Conservation (phyloP, 2,888 invertebrate species). For the Blera fallax region DNA sequence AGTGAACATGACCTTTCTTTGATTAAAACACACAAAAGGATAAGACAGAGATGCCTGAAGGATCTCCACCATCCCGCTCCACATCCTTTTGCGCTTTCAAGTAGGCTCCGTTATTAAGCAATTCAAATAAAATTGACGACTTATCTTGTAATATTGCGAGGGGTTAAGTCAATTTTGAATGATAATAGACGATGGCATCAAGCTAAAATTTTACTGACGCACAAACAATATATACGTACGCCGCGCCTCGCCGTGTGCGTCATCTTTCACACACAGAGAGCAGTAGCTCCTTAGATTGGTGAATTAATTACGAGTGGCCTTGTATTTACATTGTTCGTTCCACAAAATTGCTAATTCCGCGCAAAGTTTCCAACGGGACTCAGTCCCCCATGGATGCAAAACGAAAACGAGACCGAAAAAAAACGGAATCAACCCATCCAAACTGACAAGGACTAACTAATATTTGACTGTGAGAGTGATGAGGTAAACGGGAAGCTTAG, state of each 20-base stretch:
- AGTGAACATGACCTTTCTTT: slow-evolving; percentile 64
- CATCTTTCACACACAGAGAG: neutral
- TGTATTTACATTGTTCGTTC: slow-evolving; percentile 62
- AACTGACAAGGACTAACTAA: slow-evolving; percentile 17
- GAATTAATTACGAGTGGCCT: slow-evolving; percentile 66
- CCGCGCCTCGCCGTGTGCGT: too few relatives aligned
- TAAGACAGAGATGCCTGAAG: neutral
- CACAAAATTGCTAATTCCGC: slow-evolving; percentile 68
- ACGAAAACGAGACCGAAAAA: neutral
- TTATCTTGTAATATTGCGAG: slow-evolving; percentile 33
- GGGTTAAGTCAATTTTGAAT: slow-evolving; percentile 49
- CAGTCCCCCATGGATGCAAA: neutral
- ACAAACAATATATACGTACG: slow-evolving; percentile 8
- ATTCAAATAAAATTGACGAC: slow-evolving; percentile 66
- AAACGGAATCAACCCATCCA: neutral
- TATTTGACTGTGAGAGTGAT: slow-evolving; percentile 31
- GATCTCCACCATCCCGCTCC: neutral
- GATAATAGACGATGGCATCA: slow-evolving; percentile 50
- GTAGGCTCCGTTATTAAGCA: slow-evolving; percentile 34
- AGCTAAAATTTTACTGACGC: slow-evolving; percentile 46
- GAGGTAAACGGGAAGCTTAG: slow-evolving; percentile 10
- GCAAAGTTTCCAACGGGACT: slow-evolving; percentile 42
- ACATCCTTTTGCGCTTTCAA: neutral
- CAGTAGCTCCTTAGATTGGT: slow-evolving; percentile 15
- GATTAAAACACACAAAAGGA: slow-evolving; percentile 60